Evolutionary conservation across 2,888 invertebrate genomes (phyloP).

Genomic region (Dioctria linearis): DNA sequence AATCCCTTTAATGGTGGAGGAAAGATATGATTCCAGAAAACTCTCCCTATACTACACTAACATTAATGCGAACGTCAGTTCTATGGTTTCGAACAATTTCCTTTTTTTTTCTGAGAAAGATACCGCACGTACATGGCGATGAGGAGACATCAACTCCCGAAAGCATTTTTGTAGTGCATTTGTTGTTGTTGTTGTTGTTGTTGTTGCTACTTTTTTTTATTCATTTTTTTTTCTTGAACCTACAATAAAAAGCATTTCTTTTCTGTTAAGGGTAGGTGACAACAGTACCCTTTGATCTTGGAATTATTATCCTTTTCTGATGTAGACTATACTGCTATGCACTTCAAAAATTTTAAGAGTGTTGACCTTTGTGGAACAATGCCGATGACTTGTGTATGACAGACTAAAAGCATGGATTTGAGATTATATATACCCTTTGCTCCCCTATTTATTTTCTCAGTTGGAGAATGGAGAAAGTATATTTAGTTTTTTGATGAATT

Average conservation of each 20-base stretch:
- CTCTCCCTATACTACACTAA: too few relatives aligned
- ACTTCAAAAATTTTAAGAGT: conserved; percentile 6
- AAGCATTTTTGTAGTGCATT: neutral
- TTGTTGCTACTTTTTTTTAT: neutral
- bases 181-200: neutral
- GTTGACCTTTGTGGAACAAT: conserved; percentile 11
- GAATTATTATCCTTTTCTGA: neutral
- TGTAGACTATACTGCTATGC: neutral
- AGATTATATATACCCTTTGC: neutral
- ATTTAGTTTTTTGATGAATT: neutral
- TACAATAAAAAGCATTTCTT: neutral
- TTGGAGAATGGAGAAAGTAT: neutral
- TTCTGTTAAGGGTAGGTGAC: neutral
- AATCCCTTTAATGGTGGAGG: neutral
- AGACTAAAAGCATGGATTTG: neutral
- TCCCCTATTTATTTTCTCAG: neutral
- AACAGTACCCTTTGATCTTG: conserved; percentile 6
- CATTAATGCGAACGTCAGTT: neutral
- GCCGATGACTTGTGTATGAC: neutral
- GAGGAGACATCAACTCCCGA: neutral
- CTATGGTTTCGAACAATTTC: neutral
- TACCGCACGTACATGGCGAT: neutral
- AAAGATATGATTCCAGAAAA: neutral
- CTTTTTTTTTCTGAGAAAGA: neutral
- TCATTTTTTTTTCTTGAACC: neutral